phyloP scores from a whole-genome alignment of 2,797 vertebrate genomes.

The Petrocephalus sullivani region DNA sequence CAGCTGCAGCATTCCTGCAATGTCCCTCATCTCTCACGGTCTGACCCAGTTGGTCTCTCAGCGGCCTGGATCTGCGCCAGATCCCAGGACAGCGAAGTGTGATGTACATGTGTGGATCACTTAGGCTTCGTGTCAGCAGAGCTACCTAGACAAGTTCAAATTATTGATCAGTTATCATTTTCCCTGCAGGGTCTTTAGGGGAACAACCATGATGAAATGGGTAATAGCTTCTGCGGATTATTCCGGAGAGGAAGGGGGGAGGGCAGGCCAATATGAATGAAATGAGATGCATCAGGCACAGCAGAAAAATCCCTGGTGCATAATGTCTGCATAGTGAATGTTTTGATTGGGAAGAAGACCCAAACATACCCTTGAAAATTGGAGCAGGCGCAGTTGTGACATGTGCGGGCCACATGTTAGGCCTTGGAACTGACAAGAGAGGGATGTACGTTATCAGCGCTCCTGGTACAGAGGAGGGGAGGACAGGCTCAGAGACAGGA shows the following conservation, averaged over 20 bases:
- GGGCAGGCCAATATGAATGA: not conserved
- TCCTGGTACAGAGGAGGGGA: not conserved
- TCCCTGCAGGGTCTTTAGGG: not conserved
- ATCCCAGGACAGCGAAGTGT: not conserved
- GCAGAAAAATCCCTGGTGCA: not conserved
- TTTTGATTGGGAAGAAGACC: not conserved
- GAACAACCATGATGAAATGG: not conserved
- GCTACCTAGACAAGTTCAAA: not conserved
- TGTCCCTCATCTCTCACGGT: not conserved
- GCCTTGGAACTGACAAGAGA: not conserved
- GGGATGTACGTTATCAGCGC: not conserved
- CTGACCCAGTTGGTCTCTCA: not conserved
- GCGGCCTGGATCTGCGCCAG: not conserved
- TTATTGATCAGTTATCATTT: not conserved
- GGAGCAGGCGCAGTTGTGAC: not conserved
- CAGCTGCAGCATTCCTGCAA: not conserved
- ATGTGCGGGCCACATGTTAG: not conserved
- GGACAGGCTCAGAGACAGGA: not conserved
- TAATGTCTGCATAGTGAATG: not conserved
- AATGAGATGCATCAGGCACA: not conserved
- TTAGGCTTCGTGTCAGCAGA: not conserved
- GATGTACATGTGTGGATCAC: not conserved
- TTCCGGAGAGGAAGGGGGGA: not conserved
- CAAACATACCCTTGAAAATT: not conserved
- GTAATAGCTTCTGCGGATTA: not conserved